Evolutionary conservation across 1,140 invertebrate genomes (phyloP).

Genomic region (Drosophila baimaii): DNA sequence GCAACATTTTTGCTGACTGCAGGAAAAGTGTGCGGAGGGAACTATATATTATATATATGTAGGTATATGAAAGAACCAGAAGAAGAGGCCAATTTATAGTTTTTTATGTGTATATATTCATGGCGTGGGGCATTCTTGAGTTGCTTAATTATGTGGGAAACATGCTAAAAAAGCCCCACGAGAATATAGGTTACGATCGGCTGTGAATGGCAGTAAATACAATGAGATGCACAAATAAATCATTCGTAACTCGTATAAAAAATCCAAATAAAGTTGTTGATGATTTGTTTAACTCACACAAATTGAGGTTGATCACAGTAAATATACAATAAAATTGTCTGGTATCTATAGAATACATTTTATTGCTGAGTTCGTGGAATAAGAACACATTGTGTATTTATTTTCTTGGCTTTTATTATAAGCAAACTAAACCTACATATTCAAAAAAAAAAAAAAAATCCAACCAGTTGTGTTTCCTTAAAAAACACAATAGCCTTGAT

Average conservation of each 20-base stretch:
- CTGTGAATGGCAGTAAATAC: slow-evolving; percentile 2
- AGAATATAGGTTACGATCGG: slow-evolving; percentile 21
- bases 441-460: slow-evolving; percentile 12
- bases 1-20: slow-evolving; percentile 40
- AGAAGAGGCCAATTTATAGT: slow-evolving; percentile 59
- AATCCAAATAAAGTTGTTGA: slow-evolving; percentile 1
- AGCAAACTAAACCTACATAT: not conserved
- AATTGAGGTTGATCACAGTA: not conserved
- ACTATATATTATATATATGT: not conserved
- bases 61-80: slow-evolving; percentile 19
- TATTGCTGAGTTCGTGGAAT: not conserved
- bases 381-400: not conserved
- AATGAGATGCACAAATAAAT: not conserved
- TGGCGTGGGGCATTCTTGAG: slow-evolving; percentile 34
- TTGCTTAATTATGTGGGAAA: slow-evolving; percentile 38
- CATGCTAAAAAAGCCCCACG: slow-evolving; percentile 4
- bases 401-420: slow-evolving; percentile 14
- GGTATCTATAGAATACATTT: not conserved
- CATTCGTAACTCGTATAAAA: slow-evolving; percentile 7
- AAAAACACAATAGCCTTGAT: slow-evolving; percentile 40
- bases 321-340: not conserved
- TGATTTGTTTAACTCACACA: slow-evolving; percentile 8
- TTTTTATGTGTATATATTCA: slow-evolving; percentile 36
- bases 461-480: slow-evolving; percentile 4
- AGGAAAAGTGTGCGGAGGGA: slow-evolving; percentile 9